Evolutionary conservation across 2,797 vertebrate species (phyloP).

Genomic region (Falco cherrug): DNA sequence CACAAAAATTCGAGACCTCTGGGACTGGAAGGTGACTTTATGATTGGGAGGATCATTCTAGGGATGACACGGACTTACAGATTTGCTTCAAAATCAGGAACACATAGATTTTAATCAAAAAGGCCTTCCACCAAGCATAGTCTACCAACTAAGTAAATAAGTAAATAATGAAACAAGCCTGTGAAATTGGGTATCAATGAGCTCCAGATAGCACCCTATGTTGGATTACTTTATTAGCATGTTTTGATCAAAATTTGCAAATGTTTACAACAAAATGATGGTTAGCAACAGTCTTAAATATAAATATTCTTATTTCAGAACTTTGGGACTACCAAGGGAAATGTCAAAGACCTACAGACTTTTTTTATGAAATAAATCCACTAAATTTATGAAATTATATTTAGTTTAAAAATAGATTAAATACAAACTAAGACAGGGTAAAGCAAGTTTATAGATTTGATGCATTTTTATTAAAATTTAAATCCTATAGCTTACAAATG

Average conservation of each 20-base stretch:
- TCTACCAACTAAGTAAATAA: background rate
- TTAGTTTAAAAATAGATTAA: background rate
- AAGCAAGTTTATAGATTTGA: background rate
- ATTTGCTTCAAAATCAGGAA: background rate
- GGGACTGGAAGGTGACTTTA: background rate
- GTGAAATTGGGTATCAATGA: background rate
- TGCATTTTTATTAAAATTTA: background rate
- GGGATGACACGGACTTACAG: background rate
- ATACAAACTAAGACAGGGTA: background rate
- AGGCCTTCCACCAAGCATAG: fast-evolving
- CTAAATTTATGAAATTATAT: background rate
- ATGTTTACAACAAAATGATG: background rate
- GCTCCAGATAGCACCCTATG: fast-evolving
- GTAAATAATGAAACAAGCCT: background rate
- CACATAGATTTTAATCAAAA: background rate
- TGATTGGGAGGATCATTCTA: background rate
- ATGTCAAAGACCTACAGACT: background rate
- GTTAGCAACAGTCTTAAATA: background rate
- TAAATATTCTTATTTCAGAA: background rate
- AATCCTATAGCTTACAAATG: background rate
- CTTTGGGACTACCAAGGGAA: background rate
- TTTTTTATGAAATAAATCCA: background rate
- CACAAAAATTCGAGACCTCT: background rate
- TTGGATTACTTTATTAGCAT: background rate
- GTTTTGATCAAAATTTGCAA: background rate